Percentiles rank a stretch among this genome's conserved stretches.
Conservation (phyloP, 2,113 vertebrate species). For the Chaetura pelagica region DNA sequence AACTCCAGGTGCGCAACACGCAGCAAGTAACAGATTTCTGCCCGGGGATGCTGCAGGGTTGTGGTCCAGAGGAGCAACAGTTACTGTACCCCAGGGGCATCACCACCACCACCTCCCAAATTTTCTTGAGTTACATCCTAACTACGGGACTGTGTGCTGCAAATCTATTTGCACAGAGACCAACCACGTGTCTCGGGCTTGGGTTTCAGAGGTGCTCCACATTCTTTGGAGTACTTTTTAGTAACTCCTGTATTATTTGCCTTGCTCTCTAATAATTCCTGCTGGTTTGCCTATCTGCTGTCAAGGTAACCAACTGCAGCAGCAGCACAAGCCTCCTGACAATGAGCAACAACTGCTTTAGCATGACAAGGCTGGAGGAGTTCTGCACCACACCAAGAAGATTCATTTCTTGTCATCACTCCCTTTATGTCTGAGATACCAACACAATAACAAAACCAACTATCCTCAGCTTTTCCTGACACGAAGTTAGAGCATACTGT, state of each 20-base stretch:
- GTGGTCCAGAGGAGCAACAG: neutral
- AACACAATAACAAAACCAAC: fast-evolving
- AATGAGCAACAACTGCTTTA: neutral
- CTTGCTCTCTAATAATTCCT: neutral
- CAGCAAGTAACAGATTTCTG: neutral
- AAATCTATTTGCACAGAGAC: neutral
- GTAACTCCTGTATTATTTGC: neutral
- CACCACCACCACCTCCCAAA: no score
- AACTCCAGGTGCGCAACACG: neutral
- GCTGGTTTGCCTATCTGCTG: neutral
- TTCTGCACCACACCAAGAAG: neutral
- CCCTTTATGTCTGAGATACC: fast-evolving
- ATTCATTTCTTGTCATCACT: neutral
- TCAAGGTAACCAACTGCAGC: neutral
- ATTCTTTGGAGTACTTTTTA: neutral
- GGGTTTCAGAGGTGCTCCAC: neutral
- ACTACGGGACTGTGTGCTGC: neutral
- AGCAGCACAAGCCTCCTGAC: neutral
- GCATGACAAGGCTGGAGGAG: neutral
- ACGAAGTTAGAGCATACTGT: no score
- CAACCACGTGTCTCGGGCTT: neutral
- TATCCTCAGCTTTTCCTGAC: neutral
- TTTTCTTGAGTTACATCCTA: neutral
- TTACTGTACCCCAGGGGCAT: fast-evolving
- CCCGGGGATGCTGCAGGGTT: neutral